Conservation (phyloP, 2,888 invertebrate species). For the Aricia artaxerxes region DNA sequence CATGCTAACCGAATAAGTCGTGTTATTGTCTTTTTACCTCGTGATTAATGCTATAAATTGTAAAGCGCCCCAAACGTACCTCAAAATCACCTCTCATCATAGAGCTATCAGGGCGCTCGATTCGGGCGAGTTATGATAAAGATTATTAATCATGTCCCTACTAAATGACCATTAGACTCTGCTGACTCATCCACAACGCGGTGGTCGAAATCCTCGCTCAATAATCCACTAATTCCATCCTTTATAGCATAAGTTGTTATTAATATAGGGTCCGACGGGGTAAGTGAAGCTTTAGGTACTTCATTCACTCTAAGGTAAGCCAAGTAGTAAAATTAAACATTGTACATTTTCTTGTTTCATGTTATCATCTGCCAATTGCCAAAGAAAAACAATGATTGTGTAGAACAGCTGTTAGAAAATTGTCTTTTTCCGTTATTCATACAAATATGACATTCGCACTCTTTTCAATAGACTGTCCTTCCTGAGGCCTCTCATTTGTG, state of each 20-base stretch:
- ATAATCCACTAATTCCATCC: conserved; percentile 32
- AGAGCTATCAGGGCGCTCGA: conserved; percentile 61
- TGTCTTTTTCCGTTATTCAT: too few relatives aligned
- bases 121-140: conserved; percentile 64
- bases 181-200: conserved; percentile 67
- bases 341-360: background rate
- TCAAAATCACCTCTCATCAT: conserved; percentile 63
- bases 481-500: too few relatives aligned
- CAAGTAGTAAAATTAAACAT: background rate
- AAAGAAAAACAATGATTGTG: too few relatives aligned
- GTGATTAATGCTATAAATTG: conserved; percentile 29
- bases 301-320: background rate
- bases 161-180: conserved; percentile 71
- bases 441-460: too few relatives aligned
- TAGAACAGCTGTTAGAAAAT: too few relatives aligned
- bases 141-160: conserved; percentile 70
- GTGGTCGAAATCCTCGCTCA: conserved; percentile 51
- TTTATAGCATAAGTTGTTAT: conserved; percentile 9
- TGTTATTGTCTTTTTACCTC: background rate
- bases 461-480: too few relatives aligned
- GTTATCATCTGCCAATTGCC: too few relatives aligned
- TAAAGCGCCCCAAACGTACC: conserved; percentile 40
- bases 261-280: background rate
- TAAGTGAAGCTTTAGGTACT: background rate
- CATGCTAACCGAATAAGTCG: background rate